Evolutionary conservation across 1,140 invertebrate genomes (phyloP).

Genomic region (Spodoptera litura): DNA sequence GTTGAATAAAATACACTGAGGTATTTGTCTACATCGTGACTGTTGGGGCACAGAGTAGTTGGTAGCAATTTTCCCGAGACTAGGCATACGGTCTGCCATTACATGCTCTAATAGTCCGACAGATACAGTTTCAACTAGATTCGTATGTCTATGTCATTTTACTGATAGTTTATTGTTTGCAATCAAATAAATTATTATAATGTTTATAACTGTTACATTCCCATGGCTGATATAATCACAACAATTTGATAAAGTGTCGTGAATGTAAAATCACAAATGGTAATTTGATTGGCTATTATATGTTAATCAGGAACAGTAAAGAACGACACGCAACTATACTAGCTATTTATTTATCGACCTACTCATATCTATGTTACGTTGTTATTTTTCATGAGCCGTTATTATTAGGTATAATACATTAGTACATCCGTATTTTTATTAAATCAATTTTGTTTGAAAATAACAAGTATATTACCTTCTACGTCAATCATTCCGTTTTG

Average conservation of each 20-base stretch:
- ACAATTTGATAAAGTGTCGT: slow-evolving; percentile 58
- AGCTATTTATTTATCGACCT: slow-evolving; percentile 33
- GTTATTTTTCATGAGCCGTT: slow-evolving; percentile 36
- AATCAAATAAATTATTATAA: slow-evolving; percentile 3
- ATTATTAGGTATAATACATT: background rate
- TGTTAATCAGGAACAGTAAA: slow-evolving; percentile 65
- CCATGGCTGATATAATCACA: slow-evolving; percentile 54
- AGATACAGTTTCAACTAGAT: slow-evolving; percentile 58
- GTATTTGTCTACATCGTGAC: slow-evolving; percentile 49
- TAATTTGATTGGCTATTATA: slow-evolving; percentile 68
- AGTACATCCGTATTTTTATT: slow-evolving; percentile 37
- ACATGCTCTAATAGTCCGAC: slow-evolving; percentile 67
- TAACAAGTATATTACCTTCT: slow-evolving; percentile 36
- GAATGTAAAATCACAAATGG: slow-evolving; percentile 61
- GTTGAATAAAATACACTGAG: slow-evolving; percentile 50
- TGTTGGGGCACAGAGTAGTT: slow-evolving; percentile 49
- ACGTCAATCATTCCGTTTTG: slow-evolving; percentile 41
- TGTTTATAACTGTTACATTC: slow-evolving; percentile 42
- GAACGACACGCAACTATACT: slow-evolving; percentile 54
- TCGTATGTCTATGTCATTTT: slow-evolving; percentile 1
- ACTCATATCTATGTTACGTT: slow-evolving; percentile 4
- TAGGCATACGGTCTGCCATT: slow-evolving; percentile 61
- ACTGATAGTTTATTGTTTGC: slow-evolving; percentile 13
- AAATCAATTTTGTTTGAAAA: slow-evolving; percentile 31
- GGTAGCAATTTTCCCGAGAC: slow-evolving; percentile 65